Evolutionary conservation across 2,797 vertebrate species (phyloP), one percentile per base, ranked within the genome.

Genomic region (Acanthurus lineatus): DNA sequence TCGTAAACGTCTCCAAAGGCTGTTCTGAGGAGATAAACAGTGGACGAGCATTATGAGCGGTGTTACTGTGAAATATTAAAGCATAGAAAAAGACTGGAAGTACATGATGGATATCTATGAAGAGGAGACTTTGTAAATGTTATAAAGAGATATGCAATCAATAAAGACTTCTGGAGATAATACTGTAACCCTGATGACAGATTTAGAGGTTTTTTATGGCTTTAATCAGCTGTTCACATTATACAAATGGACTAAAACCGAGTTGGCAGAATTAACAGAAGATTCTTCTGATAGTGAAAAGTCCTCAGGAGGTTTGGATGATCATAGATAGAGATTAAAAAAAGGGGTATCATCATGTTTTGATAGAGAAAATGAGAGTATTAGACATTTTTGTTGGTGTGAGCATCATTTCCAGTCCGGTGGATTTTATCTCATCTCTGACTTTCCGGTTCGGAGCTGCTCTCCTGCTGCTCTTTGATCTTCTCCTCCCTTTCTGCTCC

Each of bases 391-490:
- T 69, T 62, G 58, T 76, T 73, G 76, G 54, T 80, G 42, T 69
- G 61, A 69, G 68, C 64, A 61, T 56, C 73, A 54, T 83, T 88
- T 90, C 86, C 81, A 79, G 78, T 81, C 64, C 71, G 57, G 69
- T 81, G 69, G 81, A 85, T 89, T 83, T 86, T n/a, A 79, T 86
- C 79, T 83, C 81, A 47, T 88, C 76, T 68, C 83, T 81, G 78
- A 88, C 86, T 75, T 78, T 78, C 67, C 28, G 57, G 69, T 84
- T 85, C 69, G 83, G 77, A 83, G 72, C 82, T 52, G n/a, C 68
- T 78, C 82, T 86, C 91, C 88, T 58, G 81, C 90, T 87, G 78
- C 73, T 89, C 88, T 92, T 94, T 93, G 76, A 93, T 89, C 73
- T 69, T 51, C 44, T 85, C 65, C 48, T 68, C 74, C 64, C 63